A percentile compares a stretch with the other conserved stretches of the same genome.
Conservation (phyloP, 2,888 invertebrate species). For the Spodoptera littoralis region DNA sequence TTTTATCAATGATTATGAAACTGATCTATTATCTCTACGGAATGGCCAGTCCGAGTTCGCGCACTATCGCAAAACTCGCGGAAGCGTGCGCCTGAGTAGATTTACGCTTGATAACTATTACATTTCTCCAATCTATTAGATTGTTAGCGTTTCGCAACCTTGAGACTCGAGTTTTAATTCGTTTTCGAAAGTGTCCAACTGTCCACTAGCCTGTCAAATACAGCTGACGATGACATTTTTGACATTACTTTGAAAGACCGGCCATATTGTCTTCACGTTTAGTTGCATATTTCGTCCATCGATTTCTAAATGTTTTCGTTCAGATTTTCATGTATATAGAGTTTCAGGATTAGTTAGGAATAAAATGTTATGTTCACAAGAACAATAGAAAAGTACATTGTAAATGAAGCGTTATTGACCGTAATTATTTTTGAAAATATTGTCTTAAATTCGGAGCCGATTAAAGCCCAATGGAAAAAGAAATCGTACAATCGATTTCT, state of each 20-base stretch:
- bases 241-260: background rate
- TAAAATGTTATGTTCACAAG: too few species aligned
- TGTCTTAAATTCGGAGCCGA: too few species aligned
- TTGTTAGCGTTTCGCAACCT: conserved; percentile 62
- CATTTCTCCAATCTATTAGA: conserved; percentile 75
- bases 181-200: conserved; percentile 68
- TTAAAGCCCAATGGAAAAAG: background rate
- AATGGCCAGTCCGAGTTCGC: conserved; percentile 21
- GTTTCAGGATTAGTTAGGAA: too few species aligned
- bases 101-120: conserved; percentile 72
- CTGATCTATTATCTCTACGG: conserved; percentile 61
- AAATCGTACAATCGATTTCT: background rate
- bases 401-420: too few species aligned
- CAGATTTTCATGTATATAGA: too few species aligned
- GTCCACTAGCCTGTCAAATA: conserved; percentile 22
- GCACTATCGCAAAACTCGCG: conserved; percentile 5
- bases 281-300: too few species aligned
- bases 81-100: conserved; percentile 64
- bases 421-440: too few species aligned
- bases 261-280: background rate
- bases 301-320: too few species aligned
- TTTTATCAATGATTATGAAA: conserved; percentile 28
- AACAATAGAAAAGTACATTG: too few species aligned
- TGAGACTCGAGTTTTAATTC: conserved; percentile 44
- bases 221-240: conserved; percentile 65